phyloP scores from a whole-genome alignment of 1,140 invertebrate species.

The Leptinotarsa defecta region DNA sequence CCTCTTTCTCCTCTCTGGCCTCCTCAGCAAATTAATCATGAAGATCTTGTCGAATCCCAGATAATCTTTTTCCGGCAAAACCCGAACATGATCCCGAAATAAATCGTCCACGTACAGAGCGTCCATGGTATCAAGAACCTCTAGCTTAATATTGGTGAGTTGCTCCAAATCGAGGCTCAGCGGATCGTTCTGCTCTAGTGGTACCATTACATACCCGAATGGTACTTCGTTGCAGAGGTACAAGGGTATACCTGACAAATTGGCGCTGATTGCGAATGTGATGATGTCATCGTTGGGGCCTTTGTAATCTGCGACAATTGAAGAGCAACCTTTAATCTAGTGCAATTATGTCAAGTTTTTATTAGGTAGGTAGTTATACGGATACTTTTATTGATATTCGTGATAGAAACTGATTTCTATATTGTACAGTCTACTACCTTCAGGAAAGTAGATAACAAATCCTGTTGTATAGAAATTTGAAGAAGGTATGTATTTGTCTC shows the following conservation, averaged over 20 bases:
- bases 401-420: no score
- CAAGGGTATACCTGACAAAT: slow-evolving; percentile 72
- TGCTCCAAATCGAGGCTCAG: slow-evolving; percentile 66
- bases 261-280: slow-evolving; percentile 86
- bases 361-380: no score
- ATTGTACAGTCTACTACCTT: no score
- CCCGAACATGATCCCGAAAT: slow-evolving; percentile 51
- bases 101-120: slow-evolving; percentile 43
- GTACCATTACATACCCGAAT: slow-evolving; percentile 84
- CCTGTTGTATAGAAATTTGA: no score
- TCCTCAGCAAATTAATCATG: slow-evolving; percentile 87
- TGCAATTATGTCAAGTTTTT: no score
- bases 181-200: slow-evolving; percentile 72
- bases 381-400: no score
- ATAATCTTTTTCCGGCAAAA: slow-evolving; percentile 61
- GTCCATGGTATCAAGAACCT: slow-evolving; percentile 64
- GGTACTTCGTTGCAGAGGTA: slow-evolving; percentile 79
- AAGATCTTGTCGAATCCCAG: slow-evolving; percentile 80
- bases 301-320: slow-evolving; percentile 59
- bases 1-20: slow-evolving; percentile 75
- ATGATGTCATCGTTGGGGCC: slow-evolving; percentile 94
- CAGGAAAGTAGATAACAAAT: no score
- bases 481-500: no score
- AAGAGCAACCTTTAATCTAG: no score
- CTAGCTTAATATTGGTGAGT: slow-evolving; percentile 77